phyloP scores from a whole-genome alignment of 2,888 invertebrate species.

The Mythimna loreyi region DNA sequence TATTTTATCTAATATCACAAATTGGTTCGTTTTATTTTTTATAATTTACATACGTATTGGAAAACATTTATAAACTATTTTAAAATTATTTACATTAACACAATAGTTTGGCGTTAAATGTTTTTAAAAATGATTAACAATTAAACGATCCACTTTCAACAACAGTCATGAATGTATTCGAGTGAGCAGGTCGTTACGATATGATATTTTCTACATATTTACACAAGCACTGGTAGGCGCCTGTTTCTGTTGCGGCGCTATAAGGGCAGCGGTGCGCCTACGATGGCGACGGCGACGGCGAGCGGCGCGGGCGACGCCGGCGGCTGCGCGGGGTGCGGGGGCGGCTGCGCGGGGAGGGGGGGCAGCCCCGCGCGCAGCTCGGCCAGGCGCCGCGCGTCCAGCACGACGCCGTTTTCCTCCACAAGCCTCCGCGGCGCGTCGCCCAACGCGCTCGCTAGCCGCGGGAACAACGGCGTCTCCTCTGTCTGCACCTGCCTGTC shows the following conservation, averaged over 20 bases:
- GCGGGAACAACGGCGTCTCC: slow-evolving; percentile 69
- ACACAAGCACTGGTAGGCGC: slow-evolving; percentile 72
- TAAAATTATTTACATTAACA: slow-evolving; percentile 23
- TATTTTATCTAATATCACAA: slow-evolving; percentile 72
- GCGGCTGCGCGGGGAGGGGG: slow-evolving; percentile 42
- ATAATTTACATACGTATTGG: background rate
- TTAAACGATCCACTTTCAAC: slow-evolving; percentile 13
- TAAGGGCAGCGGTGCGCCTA: slow-evolving; percentile 66
- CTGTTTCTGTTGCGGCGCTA: slow-evolving; percentile 64
- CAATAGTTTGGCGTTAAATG: slow-evolving; percentile 10
- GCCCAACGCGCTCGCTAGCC: background rate
- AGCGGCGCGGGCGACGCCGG: slow-evolving; percentile 60
- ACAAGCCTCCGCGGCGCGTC: slow-evolving; percentile 20
- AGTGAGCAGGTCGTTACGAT: background rate
- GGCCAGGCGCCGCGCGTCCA: slow-evolving; percentile 71
- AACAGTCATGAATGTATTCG: background rate
- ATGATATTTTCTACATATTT: slow-evolving; percentile 24
- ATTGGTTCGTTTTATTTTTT: slow-evolving; percentile 60
- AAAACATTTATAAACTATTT: background rate
- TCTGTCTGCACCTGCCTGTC: slow-evolving; percentile 85
- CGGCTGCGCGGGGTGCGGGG: slow-evolving; percentile 7
- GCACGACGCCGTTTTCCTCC: slow-evolving; percentile 61
- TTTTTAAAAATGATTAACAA: slow-evolving; percentile 18
- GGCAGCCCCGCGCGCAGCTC: slow-evolving; percentile 65
- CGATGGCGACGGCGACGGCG: slow-evolving; percentile 69